Conservation (phyloP, 2,797 vertebrate genomes). For the Lagodon rhomboides region DNA sequence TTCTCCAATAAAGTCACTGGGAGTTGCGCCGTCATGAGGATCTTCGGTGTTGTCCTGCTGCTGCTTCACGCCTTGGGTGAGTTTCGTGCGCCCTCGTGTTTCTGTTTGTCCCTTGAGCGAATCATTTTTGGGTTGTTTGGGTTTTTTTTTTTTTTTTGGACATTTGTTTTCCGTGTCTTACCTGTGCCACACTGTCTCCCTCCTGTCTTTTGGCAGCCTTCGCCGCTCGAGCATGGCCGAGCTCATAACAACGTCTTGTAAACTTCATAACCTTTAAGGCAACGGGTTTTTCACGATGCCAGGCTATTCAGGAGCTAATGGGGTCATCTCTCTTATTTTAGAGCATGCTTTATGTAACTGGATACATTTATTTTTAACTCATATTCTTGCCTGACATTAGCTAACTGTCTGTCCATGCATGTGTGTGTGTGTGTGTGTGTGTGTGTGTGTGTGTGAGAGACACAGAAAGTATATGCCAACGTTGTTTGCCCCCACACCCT, state of each 20-base stretch:
- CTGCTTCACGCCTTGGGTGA: slow-evolving; percentile 83
- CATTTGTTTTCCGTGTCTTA: neutral
- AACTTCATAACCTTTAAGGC: slow-evolving; percentile 53
- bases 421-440: slow-evolving; percentile 64
- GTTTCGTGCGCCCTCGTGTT: slow-evolving; percentile 49
- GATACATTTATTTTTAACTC: slow-evolving; percentile 89
- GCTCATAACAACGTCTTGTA: slow-evolving; percentile 32
- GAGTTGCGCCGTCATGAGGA: slow-evolving; percentile 80
- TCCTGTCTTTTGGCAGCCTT: neutral
- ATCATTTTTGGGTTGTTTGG: too few species aligned
- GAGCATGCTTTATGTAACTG: slow-evolving; percentile 87
- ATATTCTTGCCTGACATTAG: slow-evolving; percentile 87
- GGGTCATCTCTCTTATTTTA: slow-evolving; percentile 84
- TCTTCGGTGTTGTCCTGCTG: slow-evolving; percentile 72
- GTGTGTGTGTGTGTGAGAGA: too few species aligned
- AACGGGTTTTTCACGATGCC: slow-evolving; percentile 62
- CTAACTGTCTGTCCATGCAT: slow-evolving; percentile 84
- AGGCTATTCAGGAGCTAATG: slow-evolving; percentile 68
- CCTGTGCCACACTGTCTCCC: neutral
- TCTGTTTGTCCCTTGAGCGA: neutral
- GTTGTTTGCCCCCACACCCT: slow-evolving; percentile 26
- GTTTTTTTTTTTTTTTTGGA: too few species aligned
- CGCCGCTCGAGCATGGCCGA: slow-evolving; percentile 4
- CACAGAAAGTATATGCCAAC: slow-evolving; percentile 38
- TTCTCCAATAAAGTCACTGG: slow-evolving; percentile 12